These are phyloP conservation scores for Cynodonichthys magdalenae DNA, from an alignment of 2,797 vertebrate genomes.

Conservation along the genomic window DNA sequence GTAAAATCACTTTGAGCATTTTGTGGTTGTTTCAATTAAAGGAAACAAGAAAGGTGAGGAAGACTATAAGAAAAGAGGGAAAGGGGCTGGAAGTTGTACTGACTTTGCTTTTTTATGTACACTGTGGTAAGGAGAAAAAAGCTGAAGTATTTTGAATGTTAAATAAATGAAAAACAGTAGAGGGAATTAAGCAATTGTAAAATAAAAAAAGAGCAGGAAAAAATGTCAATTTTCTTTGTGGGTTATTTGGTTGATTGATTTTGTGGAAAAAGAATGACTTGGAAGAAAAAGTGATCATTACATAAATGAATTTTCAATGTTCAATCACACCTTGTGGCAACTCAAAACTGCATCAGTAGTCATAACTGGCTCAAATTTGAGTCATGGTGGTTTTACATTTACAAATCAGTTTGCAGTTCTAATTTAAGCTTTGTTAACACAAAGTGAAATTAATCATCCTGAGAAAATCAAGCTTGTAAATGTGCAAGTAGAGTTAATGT, in stretches of 20 bases:
- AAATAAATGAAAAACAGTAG: conserved; percentile 6
- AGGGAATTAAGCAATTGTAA: conserved; percentile 22
- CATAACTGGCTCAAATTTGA: too few species aligned
- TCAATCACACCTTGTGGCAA: too few species aligned
- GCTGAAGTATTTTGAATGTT: conserved; percentile 13
- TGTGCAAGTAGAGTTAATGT: background rate
- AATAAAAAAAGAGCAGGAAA: conserved; percentile 4
- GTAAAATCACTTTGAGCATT: conserved; percentile 9
- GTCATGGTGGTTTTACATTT: background rate
- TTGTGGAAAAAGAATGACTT: background rate
- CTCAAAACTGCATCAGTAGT: too few species aligned
- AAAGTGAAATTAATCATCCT: background rate
- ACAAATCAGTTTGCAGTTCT: background rate
- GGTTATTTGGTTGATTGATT: conserved; percentile 11
- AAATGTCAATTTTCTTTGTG: background rate
- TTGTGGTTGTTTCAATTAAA: conserved; percentile 1
- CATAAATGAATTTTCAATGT: background rate
- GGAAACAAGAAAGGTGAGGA: conserved; percentile 2
- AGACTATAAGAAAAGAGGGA: conserved; percentile 1
- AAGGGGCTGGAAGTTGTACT: conserved; percentile 2
- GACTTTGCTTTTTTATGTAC: conserved; percentile 10
- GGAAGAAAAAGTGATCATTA: background rate
- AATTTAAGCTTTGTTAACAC: background rate
- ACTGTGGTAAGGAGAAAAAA: background rate
- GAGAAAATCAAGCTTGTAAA: background rate